A percentile compares a stretch with the other conserved stretches of the same genome.
These are phyloP conservation scores for Paracentrotus lividus DNA, from an alignment of 53 echinoderm and acorn worm species.

Conservation along the genomic window DNA sequence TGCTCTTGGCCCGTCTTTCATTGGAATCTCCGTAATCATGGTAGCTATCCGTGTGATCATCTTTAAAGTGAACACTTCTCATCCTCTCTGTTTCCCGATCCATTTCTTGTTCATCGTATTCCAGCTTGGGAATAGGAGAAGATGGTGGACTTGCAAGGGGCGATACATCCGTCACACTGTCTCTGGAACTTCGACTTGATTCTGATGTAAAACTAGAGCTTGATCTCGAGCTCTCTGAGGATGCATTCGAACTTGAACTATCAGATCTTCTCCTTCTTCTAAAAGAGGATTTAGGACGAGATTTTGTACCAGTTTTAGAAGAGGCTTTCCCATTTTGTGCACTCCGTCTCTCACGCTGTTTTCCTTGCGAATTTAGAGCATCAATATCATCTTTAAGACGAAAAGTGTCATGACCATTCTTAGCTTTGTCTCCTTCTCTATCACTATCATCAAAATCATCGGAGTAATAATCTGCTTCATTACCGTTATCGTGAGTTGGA, in stretches of 20 bases:
- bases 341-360: background rate
- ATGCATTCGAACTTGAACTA: conserved; percentile 65
- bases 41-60: conserved; percentile 22
- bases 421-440: conserved; percentile 53
- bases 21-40: conserved; percentile 52
- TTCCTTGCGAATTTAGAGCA: conserved; percentile 10
- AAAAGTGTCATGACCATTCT: conserved; percentile 6
- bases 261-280: conserved; percentile 61
- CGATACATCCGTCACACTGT: conserved; percentile 93
- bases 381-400: conserved; percentile 61
- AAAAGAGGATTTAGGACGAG: conserved; percentile 76
- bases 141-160: conserved; percentile 89
- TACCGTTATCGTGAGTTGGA: conserved; percentile 71
- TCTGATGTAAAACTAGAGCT: conserved; percentile 71
- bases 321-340: conserved; percentile 17
- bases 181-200: conserved; percentile 57
- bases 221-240: conserved; percentile 70
- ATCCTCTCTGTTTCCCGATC: conserved; percentile 71
- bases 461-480: conserved; percentile 54
- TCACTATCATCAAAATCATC: conserved; percentile 78
- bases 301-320: background rate
- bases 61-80: conserved; percentile 41
- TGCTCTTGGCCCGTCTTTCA: conserved; percentile 7
- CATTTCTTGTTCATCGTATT: conserved; percentile 81
- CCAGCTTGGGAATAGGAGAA: conserved; percentile 77